Evolutionary conservation across 2,888 invertebrate genomes (phyloP).

Genomic region (Proisotoma minuta): DNA sequence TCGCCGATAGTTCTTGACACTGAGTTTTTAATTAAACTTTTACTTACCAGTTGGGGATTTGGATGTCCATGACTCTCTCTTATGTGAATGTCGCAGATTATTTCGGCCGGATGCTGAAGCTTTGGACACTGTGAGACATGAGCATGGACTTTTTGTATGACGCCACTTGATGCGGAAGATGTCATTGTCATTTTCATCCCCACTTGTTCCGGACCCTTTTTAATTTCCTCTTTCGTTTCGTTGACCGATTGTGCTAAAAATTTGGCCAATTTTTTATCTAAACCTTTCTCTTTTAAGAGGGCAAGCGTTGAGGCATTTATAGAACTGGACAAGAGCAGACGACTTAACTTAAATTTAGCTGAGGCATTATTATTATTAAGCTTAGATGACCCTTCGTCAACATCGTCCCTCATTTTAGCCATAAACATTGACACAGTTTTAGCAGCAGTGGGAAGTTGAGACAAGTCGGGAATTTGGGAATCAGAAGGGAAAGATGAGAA

Average conservation of each 20-base stretch:
- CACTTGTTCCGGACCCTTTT: not conserved
- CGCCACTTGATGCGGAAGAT: constrained; percentile 26
- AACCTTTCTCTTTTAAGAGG: not conserved
- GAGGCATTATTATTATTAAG: not conserved
- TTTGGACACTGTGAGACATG: constrained; percentile 46
- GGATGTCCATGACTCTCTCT: constrained; percentile 42
- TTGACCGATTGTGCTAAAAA: not conserved
- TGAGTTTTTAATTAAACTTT: not conserved
- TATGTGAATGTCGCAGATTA: constrained; percentile 47
- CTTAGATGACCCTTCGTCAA: not conserved
- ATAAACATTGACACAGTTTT: constrained; percentile 10
- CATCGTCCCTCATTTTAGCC: not conserved
- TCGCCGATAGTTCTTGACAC: not conserved
- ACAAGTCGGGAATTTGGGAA: not conserved
- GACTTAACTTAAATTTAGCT: not conserved
- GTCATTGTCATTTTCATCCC: not conserved
- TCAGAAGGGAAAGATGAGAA: not conserved
- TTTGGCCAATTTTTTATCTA: not conserved
- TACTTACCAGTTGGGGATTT: constrained; percentile 45
- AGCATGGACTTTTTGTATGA: constrained; percentile 44
- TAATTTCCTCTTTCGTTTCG: not conserved
- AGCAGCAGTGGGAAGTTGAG: not conserved
- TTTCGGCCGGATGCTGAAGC: constrained; percentile 40
- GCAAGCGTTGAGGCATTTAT: not conserved
- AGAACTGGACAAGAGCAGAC: not conserved